These are phyloP conservation scores for Pedicia rivosa DNA, from an alignment of 2,888 invertebrate genomes.

Conservation along the genomic window DNA sequence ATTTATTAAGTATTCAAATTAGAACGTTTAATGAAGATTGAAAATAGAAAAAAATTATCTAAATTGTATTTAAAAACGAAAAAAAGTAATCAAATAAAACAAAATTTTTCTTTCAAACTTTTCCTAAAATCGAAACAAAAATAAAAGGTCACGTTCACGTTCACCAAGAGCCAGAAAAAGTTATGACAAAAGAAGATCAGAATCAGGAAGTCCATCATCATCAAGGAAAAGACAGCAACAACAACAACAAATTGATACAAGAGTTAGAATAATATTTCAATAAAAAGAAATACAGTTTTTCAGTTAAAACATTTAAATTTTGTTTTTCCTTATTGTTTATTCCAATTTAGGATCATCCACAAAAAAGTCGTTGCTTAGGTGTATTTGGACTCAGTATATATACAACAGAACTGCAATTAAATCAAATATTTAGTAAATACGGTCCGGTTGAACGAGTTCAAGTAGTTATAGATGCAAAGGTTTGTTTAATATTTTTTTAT, in stretches of 20 bases:
- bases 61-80: too few species aligned
- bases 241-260: too few species aligned
- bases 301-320: too few species aligned
- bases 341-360: conserved; percentile 51
- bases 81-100: too few species aligned
- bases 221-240: conserved; percentile 61
- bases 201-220: conserved; percentile 70
- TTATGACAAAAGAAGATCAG: conserved; percentile 43
- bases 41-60: too few species aligned
- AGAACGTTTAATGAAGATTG: too few species aligned
- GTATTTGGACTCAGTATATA: conserved; percentile 88
- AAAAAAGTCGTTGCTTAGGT: conserved; percentile 78
- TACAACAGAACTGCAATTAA: conserved; percentile 83
- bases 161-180: conserved; percentile 39
- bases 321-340: conserved; percentile 22
- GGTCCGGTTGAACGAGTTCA: conserved; percentile 86
- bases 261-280: too few species aligned
- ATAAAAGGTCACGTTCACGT: too few species aligned
- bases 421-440: conserved; percentile 82
- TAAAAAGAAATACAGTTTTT: too few species aligned
- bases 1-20: too few species aligned
- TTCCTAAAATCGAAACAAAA: too few species aligned
- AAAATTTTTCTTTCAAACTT: too few species aligned
- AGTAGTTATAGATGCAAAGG: conserved; percentile 87
- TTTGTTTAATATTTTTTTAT: conserved; percentile 14